Base-by-base conservation (phyloP, 2,888 invertebrate genomes). In the Lepidochitona cinerea region DNA sequence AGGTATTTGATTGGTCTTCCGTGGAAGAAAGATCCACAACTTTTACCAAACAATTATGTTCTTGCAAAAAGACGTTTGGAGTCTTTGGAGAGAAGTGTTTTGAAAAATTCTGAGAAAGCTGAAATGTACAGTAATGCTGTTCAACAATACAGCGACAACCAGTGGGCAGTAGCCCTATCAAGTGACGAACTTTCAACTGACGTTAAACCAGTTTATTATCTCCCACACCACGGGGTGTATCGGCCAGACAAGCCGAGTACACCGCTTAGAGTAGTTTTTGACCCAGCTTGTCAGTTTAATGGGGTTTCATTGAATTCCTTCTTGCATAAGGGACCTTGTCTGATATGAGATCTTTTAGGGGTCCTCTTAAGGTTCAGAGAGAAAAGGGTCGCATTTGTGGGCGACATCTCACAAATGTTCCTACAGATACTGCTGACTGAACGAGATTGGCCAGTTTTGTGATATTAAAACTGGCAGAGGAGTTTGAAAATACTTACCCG, bases 141-240 rank as follows among this genome's bases (percentile, higher is more conserved):
- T 7, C n/a, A 67, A 12, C 36, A 74, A 37, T 74, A 71, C 32
- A 54, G 36, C 18, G 37, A 37, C 7, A 70, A 71, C n/a, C 37
- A 70, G 26, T 74, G 70, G 71, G 36, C 71, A 7, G 49, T 32
- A 33, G 18, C n/a, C 23, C 23, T 41, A 29, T 33, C n/a, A 49
- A 23, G 53, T 5, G 49, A 59, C 53, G 36, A 66, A 35, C n/a
- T 29, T 18, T 49, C n/a, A 18, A 37, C 52, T 3, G 36, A 54
- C 32, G 36, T 67, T 23, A 53, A 54, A 12, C 71, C 74, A 67
- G 26, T 66, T 0, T 67, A 66, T 49, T 74, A 71, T 33, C 14
- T 74, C 29, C 66, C 70, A 3, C 71, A 74, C 54, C 71, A 74
- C 53, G 74, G 70, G n/a, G n/a, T n/a, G n/a, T n/a, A n/a, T n/a